Evolutionary conservation across 1,140 invertebrate genomes (phyloP).

Genomic region (Danaus plexippus): DNA sequence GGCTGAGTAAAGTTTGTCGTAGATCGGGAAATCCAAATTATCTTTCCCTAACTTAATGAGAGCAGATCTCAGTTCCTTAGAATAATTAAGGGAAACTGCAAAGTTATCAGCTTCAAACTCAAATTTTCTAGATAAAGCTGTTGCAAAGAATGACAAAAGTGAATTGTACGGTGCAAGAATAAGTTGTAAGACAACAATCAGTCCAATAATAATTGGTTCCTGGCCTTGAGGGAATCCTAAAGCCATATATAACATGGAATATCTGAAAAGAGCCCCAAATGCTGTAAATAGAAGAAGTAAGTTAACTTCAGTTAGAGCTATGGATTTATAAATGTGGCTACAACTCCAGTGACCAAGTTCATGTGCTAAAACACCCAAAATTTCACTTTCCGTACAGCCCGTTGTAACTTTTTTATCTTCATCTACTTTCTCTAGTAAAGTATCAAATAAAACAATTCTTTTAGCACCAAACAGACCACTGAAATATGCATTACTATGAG

Average conservation of each 20-base stretch:
- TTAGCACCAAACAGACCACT: conserved; percentile 98
- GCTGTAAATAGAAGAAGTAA: conserved; percentile 85
- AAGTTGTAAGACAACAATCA: conserved; percentile 92
- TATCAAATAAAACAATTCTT: conserved; percentile 99
- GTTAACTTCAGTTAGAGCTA: conserved; percentile 85
- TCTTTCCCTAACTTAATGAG: conserved; percentile 95
- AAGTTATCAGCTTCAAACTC: conserved; percentile 99
- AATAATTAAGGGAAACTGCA: conserved; percentile 84
- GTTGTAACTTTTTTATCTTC: conserved; percentile 71
- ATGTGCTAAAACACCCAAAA: conserved; percentile 95
- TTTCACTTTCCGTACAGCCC: conserved; percentile 94
- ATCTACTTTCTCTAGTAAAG: conserved; percentile 78
- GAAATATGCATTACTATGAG: conserved; percentile 98
- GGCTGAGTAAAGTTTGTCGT: conserved; percentile 90
- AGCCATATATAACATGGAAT: conserved; percentile 83
- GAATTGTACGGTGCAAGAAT: conserved; percentile 96
- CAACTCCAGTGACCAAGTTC: conserved; percentile 98
- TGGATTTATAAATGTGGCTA: conserved; percentile 91
- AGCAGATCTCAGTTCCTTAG: conserved; percentile 80
- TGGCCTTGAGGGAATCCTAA: conserved; percentile 87
- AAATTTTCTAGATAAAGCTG: conserved; percentile 80
- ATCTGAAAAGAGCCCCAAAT: conserved; percentile 90
- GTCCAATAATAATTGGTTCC: conserved; percentile 92
- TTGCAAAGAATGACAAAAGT: conserved; percentile 80
- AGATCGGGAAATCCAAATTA: conserved; percentile 94